These are phyloP conservation scores for Elegia similella DNA, from an alignment of 2,888 invertebrate genomes.

Conservation along the genomic window DNA sequence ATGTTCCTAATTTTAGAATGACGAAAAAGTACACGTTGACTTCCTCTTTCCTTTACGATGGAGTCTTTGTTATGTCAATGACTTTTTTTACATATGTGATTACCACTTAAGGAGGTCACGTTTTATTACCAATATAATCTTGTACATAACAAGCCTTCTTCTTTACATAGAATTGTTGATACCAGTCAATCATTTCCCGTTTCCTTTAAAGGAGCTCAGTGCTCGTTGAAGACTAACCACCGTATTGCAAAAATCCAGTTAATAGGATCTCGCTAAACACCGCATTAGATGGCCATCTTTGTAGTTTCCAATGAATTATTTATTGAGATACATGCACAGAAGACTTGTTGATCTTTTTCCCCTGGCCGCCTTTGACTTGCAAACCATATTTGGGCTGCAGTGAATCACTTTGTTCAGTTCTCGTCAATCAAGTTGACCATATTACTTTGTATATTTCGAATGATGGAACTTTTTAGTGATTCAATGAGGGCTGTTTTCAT, in stretches of 20 bases:
- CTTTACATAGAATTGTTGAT: conserved; percentile 26
- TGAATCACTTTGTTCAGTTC: conserved; percentile 54
- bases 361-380: conserved; percentile 39
- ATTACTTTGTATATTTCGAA: conserved; percentile 18
- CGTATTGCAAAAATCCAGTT: conserved; percentile 50
- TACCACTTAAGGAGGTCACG: conserved; percentile 3
- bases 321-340: conserved; percentile 44
- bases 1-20: conserved; percentile 7
- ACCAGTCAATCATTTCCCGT: conserved; percentile 49
- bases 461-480: conserved; percentile 13
- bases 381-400: conserved; percentile 51
- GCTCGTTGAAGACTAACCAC: conserved; percentile 36
- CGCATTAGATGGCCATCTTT: conserved; percentile 54
- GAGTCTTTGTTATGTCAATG: not conserved
- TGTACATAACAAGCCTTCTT: conserved; percentile 13
- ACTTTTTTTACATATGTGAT: not conserved
- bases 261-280: conserved; percentile 40
- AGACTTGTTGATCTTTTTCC: conserved; percentile 48
- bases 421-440: conserved; percentile 37
- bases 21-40: conserved; percentile 20
- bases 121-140: not conserved
- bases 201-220: conserved; percentile 50
- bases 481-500: conserved; percentile 23
- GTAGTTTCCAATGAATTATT: conserved; percentile 54
- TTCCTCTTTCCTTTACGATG: conserved; percentile 46